phyloP scores from a whole-genome alignment of 2,888 invertebrate genomes.

The Hydraecia micacea region DNA sequence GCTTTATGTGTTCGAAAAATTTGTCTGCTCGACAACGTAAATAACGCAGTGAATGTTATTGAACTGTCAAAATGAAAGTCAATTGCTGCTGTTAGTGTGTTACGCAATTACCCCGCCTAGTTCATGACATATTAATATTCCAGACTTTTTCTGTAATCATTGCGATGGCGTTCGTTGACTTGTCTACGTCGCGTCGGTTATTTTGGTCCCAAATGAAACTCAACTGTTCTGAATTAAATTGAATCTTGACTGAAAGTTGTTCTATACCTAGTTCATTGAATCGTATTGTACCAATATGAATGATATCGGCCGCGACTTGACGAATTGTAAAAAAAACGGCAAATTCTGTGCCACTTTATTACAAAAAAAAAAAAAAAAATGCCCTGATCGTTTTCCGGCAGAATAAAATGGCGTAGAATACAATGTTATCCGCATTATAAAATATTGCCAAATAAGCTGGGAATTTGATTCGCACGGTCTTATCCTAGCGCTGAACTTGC shows the following conservation, averaged over 20 bases:
- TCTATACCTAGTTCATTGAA: conserved; percentile 11
- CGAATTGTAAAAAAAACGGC: background rate
- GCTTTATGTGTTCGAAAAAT: too few species aligned
- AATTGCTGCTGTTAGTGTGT: background rate
- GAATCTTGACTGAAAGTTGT: conserved; percentile 14
- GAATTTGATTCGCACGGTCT: too few species aligned
- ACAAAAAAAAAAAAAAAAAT: background rate
- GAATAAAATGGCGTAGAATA: too few species aligned
- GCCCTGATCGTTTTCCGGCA: too few species aligned
- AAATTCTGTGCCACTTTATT: too few species aligned
- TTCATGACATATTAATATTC: conserved; percentile 14
- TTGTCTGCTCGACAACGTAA: too few species aligned
- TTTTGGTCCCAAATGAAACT: conserved; percentile 33
- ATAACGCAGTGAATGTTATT: background rate
- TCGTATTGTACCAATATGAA: background rate
- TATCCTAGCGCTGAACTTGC: too few species aligned
- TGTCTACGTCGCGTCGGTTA: conserved; percentile 23
- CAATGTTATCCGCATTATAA: too few species aligned
- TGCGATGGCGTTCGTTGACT: conserved; percentile 45
- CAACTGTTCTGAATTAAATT: conserved; percentile 36
- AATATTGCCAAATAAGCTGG: too few species aligned
- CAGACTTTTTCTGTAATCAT: conserved; percentile 16
- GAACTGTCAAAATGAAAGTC: background rate
- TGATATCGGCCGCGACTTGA: too few species aligned
- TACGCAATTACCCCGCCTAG: background rate